phyloP scores from a whole-genome alignment of 2,113 vertebrate genomes.

The Chrysemys picta region DNA sequence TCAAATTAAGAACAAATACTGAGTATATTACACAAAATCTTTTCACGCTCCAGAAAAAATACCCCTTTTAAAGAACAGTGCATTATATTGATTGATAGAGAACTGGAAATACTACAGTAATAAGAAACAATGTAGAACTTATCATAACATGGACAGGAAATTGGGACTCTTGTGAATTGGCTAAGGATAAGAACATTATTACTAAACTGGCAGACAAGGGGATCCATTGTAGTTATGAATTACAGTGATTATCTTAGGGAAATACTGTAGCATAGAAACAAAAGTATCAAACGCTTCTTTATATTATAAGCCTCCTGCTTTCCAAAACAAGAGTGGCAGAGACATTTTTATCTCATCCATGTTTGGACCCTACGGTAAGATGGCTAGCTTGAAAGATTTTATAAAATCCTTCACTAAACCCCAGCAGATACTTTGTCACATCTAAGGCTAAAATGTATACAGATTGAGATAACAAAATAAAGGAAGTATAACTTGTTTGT shows the following conservation, averaged over 20 bases:
- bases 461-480: not conserved
- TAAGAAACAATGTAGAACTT: conserved; percentile 8
- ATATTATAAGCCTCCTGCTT: not conserved
- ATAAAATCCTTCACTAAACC: not conserved
- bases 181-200: not conserved
- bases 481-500: not conserved
- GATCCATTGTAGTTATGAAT: conserved; percentile 1
- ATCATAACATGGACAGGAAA: conserved; percentile 39
- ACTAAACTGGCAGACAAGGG: conserved; percentile 30
- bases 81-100: conserved; percentile 3
- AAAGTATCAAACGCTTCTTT: not conserved
- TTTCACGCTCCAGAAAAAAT: conserved; percentile 14
- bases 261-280: not conserved
- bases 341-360: not conserved
- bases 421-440: not conserved
- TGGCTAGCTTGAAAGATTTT: not conserved
- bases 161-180: conserved; percentile 17
- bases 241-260: not conserved
- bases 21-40: conserved; percentile 17
- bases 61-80: conserved; percentile 28
- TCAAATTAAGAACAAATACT: conserved; percentile 10
- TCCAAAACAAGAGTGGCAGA: not conserved
- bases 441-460: not conserved
- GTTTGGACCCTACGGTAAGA: not conserved
- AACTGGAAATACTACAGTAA: conserved; percentile 8